phyloP scores from a whole-genome alignment of 2,113 vertebrate genomes.

The Heteronetta atricapilla region DNA sequence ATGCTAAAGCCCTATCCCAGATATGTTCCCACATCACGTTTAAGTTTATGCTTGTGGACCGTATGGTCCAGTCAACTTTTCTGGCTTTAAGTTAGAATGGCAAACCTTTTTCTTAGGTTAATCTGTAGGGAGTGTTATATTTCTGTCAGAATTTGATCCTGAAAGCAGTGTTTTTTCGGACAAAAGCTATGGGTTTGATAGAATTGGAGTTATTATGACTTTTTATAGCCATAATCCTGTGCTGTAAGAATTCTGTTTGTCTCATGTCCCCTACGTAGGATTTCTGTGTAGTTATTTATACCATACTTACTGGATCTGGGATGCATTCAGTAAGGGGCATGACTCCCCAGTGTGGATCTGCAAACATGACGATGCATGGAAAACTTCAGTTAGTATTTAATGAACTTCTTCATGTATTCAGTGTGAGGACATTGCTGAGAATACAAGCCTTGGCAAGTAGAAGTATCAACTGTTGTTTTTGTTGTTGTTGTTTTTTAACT shows the following conservation, averaged over 20 bases:
- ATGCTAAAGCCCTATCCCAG: neutral
- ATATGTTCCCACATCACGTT: fast-evolving
- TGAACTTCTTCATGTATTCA: conserved; percentile 9
- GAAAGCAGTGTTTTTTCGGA: neutral
- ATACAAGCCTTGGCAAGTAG: neutral
- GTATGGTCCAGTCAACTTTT: neutral
- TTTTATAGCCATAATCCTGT: conserved; percentile 1
- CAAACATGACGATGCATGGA: neutral
- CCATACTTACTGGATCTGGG: neutral
- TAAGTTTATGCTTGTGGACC: neutral
- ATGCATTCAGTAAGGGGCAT: neutral
- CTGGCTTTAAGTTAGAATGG: neutral
- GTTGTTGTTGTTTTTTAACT: neutral
- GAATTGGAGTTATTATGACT: neutral
- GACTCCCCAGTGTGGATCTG: neutral
- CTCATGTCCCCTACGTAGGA: neutral
- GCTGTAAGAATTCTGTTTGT: conserved; percentile 22
- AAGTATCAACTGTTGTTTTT: neutral
- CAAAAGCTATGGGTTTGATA: neutral
- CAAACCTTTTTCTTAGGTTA: neutral
- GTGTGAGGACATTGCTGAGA: neutral
- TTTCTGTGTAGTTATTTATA: conserved; percentile 29
- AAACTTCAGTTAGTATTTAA: conserved; percentile 17
- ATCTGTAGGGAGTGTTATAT: neutral
- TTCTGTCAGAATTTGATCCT: neutral